phyloP scores from a whole-genome alignment of 2,797 vertebrate genomes.

The Nannoperca obscura region DNA sequence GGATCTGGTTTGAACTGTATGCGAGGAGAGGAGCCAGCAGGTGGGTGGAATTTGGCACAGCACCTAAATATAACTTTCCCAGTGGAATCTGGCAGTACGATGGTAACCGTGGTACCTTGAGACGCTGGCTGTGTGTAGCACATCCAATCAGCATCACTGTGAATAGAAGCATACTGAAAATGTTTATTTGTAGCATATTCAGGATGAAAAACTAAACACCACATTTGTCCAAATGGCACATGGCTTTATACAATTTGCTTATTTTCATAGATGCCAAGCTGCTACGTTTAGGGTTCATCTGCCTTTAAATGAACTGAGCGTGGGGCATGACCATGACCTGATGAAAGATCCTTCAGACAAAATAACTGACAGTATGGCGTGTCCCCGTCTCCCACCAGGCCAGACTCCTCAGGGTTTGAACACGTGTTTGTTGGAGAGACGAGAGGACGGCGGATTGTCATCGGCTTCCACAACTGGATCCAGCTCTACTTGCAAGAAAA shows the following conservation, averaged over 20 bases:
- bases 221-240: not conserved
- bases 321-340: not conserved
- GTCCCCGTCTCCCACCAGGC: conserved; percentile 67
- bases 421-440: conserved; percentile 90
- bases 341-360: not conserved
- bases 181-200: not conserved
- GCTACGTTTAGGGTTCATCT: not conserved
- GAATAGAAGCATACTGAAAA: not conserved
- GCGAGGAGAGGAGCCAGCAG: conserved; percentile 86
- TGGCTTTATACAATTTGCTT: not conserved
- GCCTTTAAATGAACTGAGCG: not conserved
- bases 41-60: conserved; percentile 68
- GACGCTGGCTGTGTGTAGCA: conserved; percentile 24
- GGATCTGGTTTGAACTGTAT: conserved; percentile 89
- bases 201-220: not conserved
- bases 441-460: conserved; percentile 84
- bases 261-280: not conserved
- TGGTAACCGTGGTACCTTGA: conserved; percentile 18
- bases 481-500: conserved; percentile 90
- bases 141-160: not conserved
- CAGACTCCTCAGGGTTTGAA: conserved; percentile 89
- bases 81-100: conserved; percentile 46
- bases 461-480: conserved; percentile 91
- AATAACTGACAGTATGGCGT: not conserved
- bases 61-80: conserved; percentile 22